phyloP scores from a whole-genome alignment of 2,113 vertebrate species.

The Anolis carolinensis region DNA sequence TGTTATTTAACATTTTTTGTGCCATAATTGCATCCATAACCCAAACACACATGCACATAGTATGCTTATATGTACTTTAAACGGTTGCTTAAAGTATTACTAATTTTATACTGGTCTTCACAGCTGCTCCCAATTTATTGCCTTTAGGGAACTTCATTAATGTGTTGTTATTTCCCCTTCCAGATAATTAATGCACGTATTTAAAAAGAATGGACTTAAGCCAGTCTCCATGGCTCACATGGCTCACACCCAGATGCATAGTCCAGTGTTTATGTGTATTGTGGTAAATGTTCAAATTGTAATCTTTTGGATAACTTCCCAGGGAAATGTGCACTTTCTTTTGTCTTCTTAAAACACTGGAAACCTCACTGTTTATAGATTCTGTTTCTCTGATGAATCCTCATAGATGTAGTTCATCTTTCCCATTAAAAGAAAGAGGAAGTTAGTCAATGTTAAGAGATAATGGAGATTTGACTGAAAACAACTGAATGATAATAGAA shows the following conservation, averaged over 20 bases:
- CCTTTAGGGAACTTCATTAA: constrained; percentile 16
- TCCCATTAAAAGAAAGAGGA: constrained; percentile 2
- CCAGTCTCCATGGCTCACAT: constrained; percentile 42
- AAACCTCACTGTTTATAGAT: constrained; percentile 11
- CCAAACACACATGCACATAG: neutral
- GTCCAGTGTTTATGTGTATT: constrained; percentile 8
- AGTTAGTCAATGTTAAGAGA: neutral
- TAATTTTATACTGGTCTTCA: neutral
- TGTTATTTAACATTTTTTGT: neutral
- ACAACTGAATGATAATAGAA: neutral
- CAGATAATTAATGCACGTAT: constrained; percentile 66
- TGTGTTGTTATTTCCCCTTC: constrained; percentile 42
- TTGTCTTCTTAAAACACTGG: constrained; percentile 6
- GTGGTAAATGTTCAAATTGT: constrained; percentile 43
- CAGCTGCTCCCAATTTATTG: constrained; percentile 44
- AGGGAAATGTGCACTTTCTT: neutral
- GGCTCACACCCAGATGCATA: constrained; percentile 47
- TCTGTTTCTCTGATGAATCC: constrained; percentile 17
- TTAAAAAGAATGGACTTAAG: constrained; percentile 57
- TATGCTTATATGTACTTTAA: neutral
- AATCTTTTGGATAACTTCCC: constrained; percentile 29
- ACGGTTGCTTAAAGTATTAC: neutral
- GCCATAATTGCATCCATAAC: neutral
- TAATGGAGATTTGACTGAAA: neutral
- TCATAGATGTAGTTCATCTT: neutral